Evolutionary conservation across 2,888 invertebrate genomes (phyloP).

Genomic region (Dromius quadrimaculatus): DNA sequence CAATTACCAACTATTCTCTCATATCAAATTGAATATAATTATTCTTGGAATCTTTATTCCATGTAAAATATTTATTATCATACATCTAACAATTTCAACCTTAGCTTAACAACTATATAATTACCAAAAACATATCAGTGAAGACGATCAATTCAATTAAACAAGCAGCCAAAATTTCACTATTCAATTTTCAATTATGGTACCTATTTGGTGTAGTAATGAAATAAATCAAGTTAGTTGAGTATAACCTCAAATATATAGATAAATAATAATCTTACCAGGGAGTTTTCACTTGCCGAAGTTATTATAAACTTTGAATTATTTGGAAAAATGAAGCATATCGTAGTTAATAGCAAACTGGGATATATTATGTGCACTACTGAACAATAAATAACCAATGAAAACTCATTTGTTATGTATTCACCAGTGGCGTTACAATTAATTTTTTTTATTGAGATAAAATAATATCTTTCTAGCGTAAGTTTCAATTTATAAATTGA

Average conservation of each 20-base stretch:
- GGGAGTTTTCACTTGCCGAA: background rate
- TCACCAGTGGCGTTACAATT: background rate
- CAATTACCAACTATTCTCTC: too few relatives aligned
- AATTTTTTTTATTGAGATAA: background rate
- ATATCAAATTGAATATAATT: too few relatives aligned
- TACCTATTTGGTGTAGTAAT: background rate
- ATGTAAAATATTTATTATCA: too few relatives aligned
- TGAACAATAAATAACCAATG: slow-evolving; percentile 29
- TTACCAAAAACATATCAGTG: too few relatives aligned
- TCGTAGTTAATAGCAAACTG: background rate
- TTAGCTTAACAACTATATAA: too few relatives aligned
- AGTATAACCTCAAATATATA: background rate
- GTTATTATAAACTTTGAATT: background rate
- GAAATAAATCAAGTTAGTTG: background rate
- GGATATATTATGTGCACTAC: background rate
- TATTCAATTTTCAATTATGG: background rate
- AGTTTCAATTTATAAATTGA: background rate
- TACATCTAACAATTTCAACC: too few relatives aligned
- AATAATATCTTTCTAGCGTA: too few relatives aligned
- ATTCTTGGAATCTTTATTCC: too few relatives aligned
- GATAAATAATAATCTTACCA: slow-evolving; percentile 1
- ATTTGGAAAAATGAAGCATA: background rate
- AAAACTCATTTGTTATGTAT: background rate
- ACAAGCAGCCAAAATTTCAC: background rate
- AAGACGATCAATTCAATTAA: background rate